Conservation (phyloP, 2,797 vertebrate genomes). For the Nyctalus aviator region DNA sequence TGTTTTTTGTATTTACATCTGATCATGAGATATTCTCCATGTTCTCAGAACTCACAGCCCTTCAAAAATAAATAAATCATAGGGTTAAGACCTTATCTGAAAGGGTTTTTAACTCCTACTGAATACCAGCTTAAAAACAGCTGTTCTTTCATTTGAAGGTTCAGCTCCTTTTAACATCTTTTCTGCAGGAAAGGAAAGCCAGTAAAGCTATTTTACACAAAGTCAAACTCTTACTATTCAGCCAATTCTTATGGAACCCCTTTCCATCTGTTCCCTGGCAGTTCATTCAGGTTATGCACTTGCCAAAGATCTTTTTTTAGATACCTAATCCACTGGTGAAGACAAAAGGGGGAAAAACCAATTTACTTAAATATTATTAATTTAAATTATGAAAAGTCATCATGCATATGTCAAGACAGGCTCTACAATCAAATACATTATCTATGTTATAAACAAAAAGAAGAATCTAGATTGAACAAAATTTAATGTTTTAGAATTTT, state of each 20-base stretch:
- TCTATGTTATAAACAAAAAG: constrained; percentile 20
- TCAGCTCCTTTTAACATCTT: constrained; percentile 45
- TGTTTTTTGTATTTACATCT: constrained; percentile 56
- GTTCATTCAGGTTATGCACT: constrained; percentile 71
- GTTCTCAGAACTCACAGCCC: constrained; percentile 32
- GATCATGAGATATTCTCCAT: constrained; percentile 37
- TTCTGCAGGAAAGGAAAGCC: constrained; percentile 56
- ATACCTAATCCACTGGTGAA: constrained; percentile 63
- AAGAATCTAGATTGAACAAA: constrained; percentile 46
- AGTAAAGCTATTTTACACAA: constrained; percentile 57
- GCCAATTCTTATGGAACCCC: constrained; percentile 60
- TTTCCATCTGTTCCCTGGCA: constrained; percentile 75
- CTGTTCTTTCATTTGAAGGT: constrained; percentile 39
- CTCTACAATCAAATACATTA: constrained; percentile 57
- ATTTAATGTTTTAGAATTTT: constrained; percentile 32
- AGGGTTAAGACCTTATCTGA: constrained; percentile 45
- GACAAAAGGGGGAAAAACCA: constrained; percentile 48
- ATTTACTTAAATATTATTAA: constrained; percentile 60
- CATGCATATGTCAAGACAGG: not conserved
- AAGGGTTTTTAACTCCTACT: not conserved
- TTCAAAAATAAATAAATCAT: constrained; percentile 58
- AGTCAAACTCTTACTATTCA: constrained; percentile 60
- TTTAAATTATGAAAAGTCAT: constrained; percentile 62
- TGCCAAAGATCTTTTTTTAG: constrained; percentile 66
- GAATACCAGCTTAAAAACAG: constrained; percentile 58